Conservation (phyloP, 2,113 vertebrate species). For the Osmerus mordax region DNA sequence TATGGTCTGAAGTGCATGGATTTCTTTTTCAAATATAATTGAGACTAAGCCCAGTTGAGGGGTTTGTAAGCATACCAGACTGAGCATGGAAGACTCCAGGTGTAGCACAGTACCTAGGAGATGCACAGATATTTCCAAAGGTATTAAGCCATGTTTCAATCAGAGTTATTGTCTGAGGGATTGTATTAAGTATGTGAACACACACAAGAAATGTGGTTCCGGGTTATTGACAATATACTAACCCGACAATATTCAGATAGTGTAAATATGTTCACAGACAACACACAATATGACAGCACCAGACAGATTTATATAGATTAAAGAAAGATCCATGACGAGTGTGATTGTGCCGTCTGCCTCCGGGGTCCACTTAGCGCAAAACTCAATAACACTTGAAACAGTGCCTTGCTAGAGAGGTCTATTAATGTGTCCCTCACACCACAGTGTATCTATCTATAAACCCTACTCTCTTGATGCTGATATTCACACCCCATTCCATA, state of each 20-base stretch:
- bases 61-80: neutral
- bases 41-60: constrained; percentile 19
- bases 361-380: constrained; percentile 53
- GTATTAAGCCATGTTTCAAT: constrained; percentile 42
- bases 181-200: too few species aligned
- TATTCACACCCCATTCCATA: too few species aligned
- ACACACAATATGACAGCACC: neutral
- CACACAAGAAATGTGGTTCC: too few species aligned
- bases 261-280: too few species aligned
- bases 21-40: too few species aligned
- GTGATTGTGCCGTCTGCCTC: constrained; percentile 40
- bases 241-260: too few species aligned
- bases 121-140: constrained; percentile 40
- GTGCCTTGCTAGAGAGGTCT: constrained; percentile 47
- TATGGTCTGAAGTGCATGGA: too few species aligned
- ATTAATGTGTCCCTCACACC: constrained; percentile 35
- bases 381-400: constrained; percentile 60
- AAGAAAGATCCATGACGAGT: constrained; percentile 45
- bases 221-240: too few species aligned
- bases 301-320: neutral
- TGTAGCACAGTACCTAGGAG: too few species aligned
- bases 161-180: too few species aligned
- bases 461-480: too few species aligned
- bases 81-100: constrained; percentile 17
- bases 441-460: too few species aligned